Evolutionary conservation across 1,140 invertebrate genomes (phyloP).

Genomic region (Drosophila paulistorum): DNA sequence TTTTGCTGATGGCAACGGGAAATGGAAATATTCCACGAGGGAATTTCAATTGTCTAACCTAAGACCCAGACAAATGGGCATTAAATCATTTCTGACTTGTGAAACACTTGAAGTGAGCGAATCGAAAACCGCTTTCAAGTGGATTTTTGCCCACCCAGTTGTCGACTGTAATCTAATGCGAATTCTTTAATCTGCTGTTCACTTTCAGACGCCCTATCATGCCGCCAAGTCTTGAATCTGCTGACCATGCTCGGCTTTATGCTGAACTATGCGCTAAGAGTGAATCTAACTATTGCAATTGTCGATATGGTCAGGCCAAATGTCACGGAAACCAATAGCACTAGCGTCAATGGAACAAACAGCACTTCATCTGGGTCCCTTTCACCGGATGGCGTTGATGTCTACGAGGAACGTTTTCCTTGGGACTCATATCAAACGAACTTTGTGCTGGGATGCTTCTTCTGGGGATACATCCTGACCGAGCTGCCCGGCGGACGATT

Average conservation of each 20-base stretch:
- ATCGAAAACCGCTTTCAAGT: slow-evolving; percentile 2
- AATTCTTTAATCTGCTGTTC: slow-evolving; percentile 32
- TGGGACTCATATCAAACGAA: slow-evolving; percentile 91
- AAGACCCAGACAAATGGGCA: slow-evolving; percentile 16
- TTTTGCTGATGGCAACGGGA: slow-evolving; percentile 13
- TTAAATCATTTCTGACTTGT: slow-evolving; percentile 20
- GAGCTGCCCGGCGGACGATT: slow-evolving; percentile 92
- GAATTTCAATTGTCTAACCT: slow-evolving; percentile 46
- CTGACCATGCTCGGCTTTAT: slow-evolving; percentile 94
- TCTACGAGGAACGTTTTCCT: slow-evolving; percentile 84
- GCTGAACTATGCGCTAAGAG: slow-evolving; percentile 93
- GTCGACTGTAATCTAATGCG: neutral
- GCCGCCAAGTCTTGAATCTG: slow-evolving; percentile 90
- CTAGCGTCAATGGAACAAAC: slow-evolving; percentile 75
- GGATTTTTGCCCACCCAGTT: slow-evolving; percentile 15
- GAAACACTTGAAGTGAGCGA: slow-evolving; percentile 1
- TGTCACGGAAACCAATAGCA: slow-evolving; percentile 71
- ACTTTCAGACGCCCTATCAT: slow-evolving; percentile 88
- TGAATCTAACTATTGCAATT: slow-evolving; percentile 95
- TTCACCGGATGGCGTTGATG: slow-evolving; percentile 39
- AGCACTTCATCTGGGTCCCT: slow-evolving; percentile 17
- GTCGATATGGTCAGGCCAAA: slow-evolving; percentile 89
- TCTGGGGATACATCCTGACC: slow-evolving; percentile 95
- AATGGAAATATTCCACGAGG: slow-evolving; percentile 39
- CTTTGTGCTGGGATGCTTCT: slow-evolving; percentile 92